Evolutionary conservation across 1,140 invertebrate genomes (phyloP).

Genomic region (Meloidogyne floridensis): DNA sequence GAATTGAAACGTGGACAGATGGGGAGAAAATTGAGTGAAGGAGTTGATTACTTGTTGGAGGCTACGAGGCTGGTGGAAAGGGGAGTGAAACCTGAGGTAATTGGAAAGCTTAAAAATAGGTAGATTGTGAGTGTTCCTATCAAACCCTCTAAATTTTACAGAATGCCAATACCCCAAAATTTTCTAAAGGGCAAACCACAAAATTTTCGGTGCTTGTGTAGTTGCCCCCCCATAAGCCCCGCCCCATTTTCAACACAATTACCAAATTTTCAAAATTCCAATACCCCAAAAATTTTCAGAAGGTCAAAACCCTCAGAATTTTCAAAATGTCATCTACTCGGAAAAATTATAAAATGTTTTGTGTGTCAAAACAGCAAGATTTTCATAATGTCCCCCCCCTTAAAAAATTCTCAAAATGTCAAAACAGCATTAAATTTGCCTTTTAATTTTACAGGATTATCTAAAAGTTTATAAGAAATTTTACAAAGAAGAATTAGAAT

Average conservation of each 20-base stretch:
- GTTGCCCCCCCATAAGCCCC: too few species aligned
- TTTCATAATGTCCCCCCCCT: too few species aligned
- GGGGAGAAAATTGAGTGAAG: neutral
- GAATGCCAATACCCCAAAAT: neutral
- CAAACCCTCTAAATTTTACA: neutral
- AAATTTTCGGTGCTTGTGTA: too few species aligned
- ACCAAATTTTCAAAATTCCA: too few species aligned
- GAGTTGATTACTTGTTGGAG: neutral
- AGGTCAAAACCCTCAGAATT: too few species aligned
- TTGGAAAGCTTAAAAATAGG: neutral
- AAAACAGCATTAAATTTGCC: neutral
- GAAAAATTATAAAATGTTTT: too few species aligned
- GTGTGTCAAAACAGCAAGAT: too few species aligned
- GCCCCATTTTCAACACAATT: too few species aligned
- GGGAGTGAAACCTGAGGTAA: neutral
- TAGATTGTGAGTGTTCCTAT: neutral
- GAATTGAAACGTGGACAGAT: constrained; percentile 1
- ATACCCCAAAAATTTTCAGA: too few species aligned
- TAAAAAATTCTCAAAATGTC: neutral
- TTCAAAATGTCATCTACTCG: too few species aligned
- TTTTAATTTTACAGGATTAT: neutral
- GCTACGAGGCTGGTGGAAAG: neutral
- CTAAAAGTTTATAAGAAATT: neutral
- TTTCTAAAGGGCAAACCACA: neutral
- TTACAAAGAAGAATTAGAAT: neutral